Conservation (phyloP, 1,140 invertebrate species). For the Microplitis mediator region DNA sequence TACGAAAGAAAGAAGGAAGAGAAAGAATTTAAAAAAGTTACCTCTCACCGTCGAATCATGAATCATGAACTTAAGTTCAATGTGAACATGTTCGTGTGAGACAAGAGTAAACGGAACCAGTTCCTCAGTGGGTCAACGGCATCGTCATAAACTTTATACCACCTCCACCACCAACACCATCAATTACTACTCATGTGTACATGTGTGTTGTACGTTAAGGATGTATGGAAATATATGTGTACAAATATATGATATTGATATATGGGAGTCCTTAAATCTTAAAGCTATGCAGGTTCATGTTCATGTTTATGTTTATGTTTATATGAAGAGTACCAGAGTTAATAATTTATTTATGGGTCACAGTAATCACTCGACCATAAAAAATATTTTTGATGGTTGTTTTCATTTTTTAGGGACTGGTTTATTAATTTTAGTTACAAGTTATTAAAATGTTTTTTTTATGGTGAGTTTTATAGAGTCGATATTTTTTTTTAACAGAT, state of each 20-base stretch:
- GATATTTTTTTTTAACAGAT: too few species aligned
- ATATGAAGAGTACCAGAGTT: constrained; percentile 2
- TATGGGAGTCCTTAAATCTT: constrained; percentile 2
- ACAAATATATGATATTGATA: too few species aligned
- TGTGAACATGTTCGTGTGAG: constrained; percentile 26
- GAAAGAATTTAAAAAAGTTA: not conserved
- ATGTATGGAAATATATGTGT: too few species aligned
- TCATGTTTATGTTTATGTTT: not conserved
- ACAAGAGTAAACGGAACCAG: constrained; percentile 54
- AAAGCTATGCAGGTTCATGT: not conserved
- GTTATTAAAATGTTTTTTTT: too few species aligned
- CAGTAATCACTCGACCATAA: not conserved
- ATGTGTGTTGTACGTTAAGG: too few species aligned
- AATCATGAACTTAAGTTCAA: constrained; percentile 5
- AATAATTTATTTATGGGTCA: constrained; percentile 11
- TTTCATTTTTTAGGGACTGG: too few species aligned
- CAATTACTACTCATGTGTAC: not conserved
- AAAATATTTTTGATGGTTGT: not conserved
- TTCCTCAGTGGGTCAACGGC: constrained; percentile 61
- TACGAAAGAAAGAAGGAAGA: not conserved
- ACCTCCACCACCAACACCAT: constrained; percentile 15
- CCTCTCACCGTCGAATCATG: constrained; percentile 27
- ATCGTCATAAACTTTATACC: constrained; percentile 5
- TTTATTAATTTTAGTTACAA: not conserved
- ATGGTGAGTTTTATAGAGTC: too few species aligned